phyloP scores from a whole-genome alignment of 2,888 invertebrate species.

The Aphidoletes aphidimyza region DNA sequence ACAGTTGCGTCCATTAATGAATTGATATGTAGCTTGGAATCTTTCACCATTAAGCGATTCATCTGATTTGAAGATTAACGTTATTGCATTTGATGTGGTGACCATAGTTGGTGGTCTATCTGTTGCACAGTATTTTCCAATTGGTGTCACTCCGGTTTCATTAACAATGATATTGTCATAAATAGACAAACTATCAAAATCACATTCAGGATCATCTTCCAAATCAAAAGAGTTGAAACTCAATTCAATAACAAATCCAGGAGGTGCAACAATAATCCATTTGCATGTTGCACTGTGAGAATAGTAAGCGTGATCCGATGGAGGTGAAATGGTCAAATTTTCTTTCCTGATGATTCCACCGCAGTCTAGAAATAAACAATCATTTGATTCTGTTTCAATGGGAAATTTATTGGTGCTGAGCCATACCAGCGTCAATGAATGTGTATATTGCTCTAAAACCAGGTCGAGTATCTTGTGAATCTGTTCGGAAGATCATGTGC shows the following conservation, averaged over 20 bases:
- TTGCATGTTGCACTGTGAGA: constrained; percentile 70
- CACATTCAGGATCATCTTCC: constrained; percentile 70
- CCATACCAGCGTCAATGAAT: constrained; percentile 71
- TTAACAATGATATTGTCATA: constrained; percentile 69
- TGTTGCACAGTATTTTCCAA: constrained; percentile 79
- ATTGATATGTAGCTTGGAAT: constrained; percentile 78
- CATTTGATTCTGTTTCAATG: constrained; percentile 16
- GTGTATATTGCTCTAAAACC: constrained; percentile 84
- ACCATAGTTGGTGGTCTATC: no score
- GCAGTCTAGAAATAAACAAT: constrained; percentile 72
- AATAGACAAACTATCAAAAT: constrained; percentile 77
- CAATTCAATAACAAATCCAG: constrained; percentile 75
- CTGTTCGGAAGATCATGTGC: constrained; percentile 75
- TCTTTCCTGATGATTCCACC: constrained; percentile 76
- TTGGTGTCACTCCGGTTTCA: constrained; percentile 58
- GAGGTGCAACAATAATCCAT: constrained; percentile 82
- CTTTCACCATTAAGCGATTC: constrained; percentile 70
- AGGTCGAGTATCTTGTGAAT: constrained; percentile 69
- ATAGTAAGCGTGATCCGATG: constrained; percentile 67
- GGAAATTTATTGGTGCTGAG: constrained; percentile 55
- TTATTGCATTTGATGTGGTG: constrained; percentile 75
- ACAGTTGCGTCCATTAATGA: constrained; percentile 67
- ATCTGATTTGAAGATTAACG: constrained; percentile 78
- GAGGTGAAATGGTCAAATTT: constrained; percentile 75
- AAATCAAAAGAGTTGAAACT: constrained; percentile 79